phyloP scores from a whole-genome alignment of 2,888 invertebrate species.

The Polyommatus icarus region DNA sequence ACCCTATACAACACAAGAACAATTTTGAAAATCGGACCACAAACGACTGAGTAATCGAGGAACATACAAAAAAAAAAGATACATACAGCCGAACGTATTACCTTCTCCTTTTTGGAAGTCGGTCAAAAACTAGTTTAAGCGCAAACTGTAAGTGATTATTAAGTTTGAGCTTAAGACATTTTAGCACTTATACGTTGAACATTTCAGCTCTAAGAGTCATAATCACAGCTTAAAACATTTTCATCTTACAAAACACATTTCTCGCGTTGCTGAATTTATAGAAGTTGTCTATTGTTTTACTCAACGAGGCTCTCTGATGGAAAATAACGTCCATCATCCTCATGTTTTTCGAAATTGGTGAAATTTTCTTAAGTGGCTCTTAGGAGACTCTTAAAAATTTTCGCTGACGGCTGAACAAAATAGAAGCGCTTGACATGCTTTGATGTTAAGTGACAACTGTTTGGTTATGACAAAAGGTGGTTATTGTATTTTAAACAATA shows the following conservation, averaged over 20 bases:
- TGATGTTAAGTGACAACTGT: conserved; percentile 12
- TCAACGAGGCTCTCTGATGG: conserved; percentile 47
- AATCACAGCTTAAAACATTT: neutral
- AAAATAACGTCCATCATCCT: conserved; percentile 40
- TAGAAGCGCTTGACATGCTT: neutral
- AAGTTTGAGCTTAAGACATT: neutral
- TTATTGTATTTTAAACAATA: neutral
- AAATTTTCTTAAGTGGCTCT: conserved; percentile 41
- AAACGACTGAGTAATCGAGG: too few species aligned
- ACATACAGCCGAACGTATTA: too few species aligned
- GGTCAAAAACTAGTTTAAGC: neutral
- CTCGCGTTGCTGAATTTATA: conserved; percentile 32
- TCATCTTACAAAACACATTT: neutral
- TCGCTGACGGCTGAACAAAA: neutral
- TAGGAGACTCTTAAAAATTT: conserved; percentile 36
- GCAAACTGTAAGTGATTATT: neutral
- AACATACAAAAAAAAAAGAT: too few species aligned
- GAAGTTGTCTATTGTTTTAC: conserved; percentile 54
- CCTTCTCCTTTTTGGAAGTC: too few species aligned
- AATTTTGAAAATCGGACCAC: too few species aligned
- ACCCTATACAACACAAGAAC: too few species aligned
- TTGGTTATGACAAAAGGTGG: neutral
- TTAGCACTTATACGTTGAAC: neutral
- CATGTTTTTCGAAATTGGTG: conserved; percentile 36
- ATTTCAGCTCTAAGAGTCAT: neutral